Base-by-base conservation (phyloP, 2,888 invertebrate species). In the Bedellia somnulentella region DNA sequence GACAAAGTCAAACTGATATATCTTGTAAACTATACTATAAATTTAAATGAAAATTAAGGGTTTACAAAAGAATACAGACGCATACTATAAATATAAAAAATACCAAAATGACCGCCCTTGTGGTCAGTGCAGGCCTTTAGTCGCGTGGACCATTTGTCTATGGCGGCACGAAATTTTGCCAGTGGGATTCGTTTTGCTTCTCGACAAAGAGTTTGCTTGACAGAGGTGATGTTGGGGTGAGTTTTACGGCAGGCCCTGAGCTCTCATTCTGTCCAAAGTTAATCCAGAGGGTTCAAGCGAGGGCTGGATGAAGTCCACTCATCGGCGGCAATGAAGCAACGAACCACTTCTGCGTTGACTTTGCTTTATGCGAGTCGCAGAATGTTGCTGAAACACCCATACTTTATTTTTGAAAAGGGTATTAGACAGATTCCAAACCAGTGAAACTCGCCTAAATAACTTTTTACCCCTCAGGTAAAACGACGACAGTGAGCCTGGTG, bases 401-500 rank as follows among this genome's bases (percentile, higher is more conserved):
- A 18, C 5, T 18, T 18, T 18, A 18, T 18, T 9, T 18, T n/a
- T n/a, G n/a, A n/a, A n/a, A n/a, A n/a, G n/a, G n/a, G n/a, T n/a
- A n/a, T n/a, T n/a, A n/a, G n/a, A n/a, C n/a, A n/a, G n/a, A n/a
- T n/a, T n/a, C n/a, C n/a, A n/a, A n/a, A n/a, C n/a, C n/a, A n/a
- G n/a, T n/a, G n/a, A n/a, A n/a, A n/a, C n/a, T n/a, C n/a, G n/a
- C n/a, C n/a, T n/a, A n/a, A n/a, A n/a, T n/a, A 12, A 12, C 13
- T 5, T 12, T 27, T 10, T 4, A 8, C n/a, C 34, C 35, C n/a
- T 5, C 43, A 79, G 82, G 83, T 40, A 94, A 95, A 80, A 95
- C 94, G 0, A 94, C 95, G 8, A 87, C 91, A 0, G 95, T 90
- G 10, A 81, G 86, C 30, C 77, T 97, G 31, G 93, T 94, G 5